Percentiles rank a stretch among this genome's conserved stretches.
Evolutionary conservation across 2,113 vertebrate genomes (phyloP).

Genomic region (Leucoraja erinaceus): DNA sequence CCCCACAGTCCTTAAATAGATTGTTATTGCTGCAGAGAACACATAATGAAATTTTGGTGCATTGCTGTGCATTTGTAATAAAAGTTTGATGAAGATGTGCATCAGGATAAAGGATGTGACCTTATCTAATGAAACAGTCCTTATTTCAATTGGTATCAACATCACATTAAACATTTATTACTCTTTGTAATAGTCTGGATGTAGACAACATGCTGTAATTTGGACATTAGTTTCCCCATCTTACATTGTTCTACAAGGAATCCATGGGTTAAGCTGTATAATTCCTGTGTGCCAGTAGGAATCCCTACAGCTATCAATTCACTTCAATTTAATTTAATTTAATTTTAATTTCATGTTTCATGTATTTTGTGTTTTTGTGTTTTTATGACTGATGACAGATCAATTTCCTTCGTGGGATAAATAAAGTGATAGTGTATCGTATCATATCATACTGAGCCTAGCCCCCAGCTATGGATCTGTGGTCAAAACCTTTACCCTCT

Average conservation of each 20-base stretch:
- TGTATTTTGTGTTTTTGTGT: no score
- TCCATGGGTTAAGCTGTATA: neutral
- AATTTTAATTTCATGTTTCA: no score
- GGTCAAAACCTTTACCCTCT: neutral
- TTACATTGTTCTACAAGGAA: neutral
- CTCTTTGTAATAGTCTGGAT: neutral
- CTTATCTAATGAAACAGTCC: neutral
- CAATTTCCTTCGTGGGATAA: no score
- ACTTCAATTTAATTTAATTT: no score
- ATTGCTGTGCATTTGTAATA: neutral
- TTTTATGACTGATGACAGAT: no score
- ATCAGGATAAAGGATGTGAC: neutral
- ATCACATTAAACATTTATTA: neutral
- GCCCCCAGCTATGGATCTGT: no score
- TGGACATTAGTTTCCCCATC: neutral
- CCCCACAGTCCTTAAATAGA: neutral
- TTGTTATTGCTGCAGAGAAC: neutral
- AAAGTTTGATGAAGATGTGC: conserved; percentile 31
- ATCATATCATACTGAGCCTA: no score
- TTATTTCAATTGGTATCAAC: conserved; percentile 24
- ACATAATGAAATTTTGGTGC: neutral
- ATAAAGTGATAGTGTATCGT: no score
- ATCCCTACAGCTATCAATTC: neutral
- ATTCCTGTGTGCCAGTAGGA: neutral
- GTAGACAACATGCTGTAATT: neutral